These are phyloP conservation scores for Cercopithecus petaurista DNA, from an alignment of 2,797 vertebrate genomes.

Conservation along the genomic window DNA sequence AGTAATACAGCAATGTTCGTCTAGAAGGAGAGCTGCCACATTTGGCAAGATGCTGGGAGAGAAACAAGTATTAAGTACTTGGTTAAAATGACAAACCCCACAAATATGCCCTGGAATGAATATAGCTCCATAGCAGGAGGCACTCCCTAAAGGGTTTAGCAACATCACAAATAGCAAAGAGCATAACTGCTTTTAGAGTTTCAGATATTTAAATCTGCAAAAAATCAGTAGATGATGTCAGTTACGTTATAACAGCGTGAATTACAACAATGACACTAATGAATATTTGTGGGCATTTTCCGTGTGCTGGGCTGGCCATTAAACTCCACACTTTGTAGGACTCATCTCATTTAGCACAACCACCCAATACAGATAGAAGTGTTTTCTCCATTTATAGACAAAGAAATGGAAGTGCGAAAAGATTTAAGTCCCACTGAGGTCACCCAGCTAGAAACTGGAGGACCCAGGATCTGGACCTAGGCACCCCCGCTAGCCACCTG, in stretches of 20 bases:
- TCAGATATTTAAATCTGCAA: not conserved
- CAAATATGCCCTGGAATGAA: not conserved
- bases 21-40: not conserved
- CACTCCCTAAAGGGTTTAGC: not conserved
- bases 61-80: not conserved
- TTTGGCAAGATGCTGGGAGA: not conserved
- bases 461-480: not conserved
- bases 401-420: not conserved
- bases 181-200: not conserved
- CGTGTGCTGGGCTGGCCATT: not conserved
- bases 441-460: not conserved
- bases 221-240: not conserved
- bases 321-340: not conserved
- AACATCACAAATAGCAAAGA: not conserved
- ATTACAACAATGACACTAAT: not conserved
- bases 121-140: accelerated
- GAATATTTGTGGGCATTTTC: not conserved
- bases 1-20: not conserved
- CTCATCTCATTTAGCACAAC: not conserved
- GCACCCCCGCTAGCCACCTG: not conserved
- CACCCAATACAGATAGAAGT: not conserved
- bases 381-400: not conserved
- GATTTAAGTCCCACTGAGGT: not conserved
- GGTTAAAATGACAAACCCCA: not conserved
- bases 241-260: not conserved